Conservation (phyloP, 2,888 invertebrate genomes). For the Chymomyza fuscimana region DNA sequence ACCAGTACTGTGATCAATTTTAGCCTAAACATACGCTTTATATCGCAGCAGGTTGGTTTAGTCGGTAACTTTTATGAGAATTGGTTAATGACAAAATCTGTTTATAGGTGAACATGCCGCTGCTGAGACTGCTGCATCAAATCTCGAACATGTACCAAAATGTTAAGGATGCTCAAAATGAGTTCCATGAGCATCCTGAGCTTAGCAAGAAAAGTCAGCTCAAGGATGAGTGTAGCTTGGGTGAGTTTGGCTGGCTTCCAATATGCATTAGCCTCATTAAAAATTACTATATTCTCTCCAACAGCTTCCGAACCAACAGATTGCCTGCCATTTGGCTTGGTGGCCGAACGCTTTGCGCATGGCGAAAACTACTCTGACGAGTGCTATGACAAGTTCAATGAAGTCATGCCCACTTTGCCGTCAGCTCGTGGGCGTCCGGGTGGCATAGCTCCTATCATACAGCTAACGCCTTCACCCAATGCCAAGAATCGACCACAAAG, state of each 20-base stretch:
- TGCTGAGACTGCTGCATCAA: conserved; percentile 94
- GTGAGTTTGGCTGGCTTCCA: conserved; percentile 69
- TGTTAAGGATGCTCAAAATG: conserved; percentile 95
- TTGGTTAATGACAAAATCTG: neutral
- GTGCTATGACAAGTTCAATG: conserved; percentile 79
- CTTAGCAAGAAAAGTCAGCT: conserved; percentile 79
- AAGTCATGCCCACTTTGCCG: conserved; percentile 70
- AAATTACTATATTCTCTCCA: neutral
- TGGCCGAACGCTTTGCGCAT: conserved; percentile 76
- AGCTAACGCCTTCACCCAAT: conserved; percentile 79
- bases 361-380: conserved; percentile 78
- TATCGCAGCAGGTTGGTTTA: conserved; percentile 90
- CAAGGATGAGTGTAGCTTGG: conserved; percentile 84
- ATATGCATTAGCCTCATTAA: neutral
- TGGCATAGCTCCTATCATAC: conserved; percentile 76
- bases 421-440: conserved; percentile 61
- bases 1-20: conserved; percentile 96
- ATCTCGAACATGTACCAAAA: conserved; percentile 99
- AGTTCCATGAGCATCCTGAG: conserved; percentile 87
- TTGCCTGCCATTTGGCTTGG: conserved; percentile 74
- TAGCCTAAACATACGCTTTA: conserved; percentile 91
- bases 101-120: conserved; percentile 92
- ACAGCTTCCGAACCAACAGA: conserved; percentile 80
- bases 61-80: neutral
- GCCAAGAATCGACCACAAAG: conserved; percentile 86